Conservation (phyloP, 2,113 vertebrate genomes). For the Mystacornis crossleyi region DNA sequence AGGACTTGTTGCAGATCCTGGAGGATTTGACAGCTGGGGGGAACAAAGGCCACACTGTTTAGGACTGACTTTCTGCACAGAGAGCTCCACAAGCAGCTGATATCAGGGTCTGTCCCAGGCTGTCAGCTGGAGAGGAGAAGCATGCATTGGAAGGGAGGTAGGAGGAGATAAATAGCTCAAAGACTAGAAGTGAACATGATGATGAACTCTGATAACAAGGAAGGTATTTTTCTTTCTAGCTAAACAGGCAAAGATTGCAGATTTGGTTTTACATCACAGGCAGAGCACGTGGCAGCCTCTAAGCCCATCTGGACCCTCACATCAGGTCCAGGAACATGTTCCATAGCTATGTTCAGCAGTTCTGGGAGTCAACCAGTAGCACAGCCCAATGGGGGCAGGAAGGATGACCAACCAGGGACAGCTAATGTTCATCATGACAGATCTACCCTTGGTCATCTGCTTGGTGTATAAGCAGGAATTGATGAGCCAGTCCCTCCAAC, state of each 20-base stretch:
- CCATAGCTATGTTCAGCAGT: background rate
- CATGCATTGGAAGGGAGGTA: background rate
- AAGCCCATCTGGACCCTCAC: background rate
- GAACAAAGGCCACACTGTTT: slow-evolving; percentile 17
- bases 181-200: background rate
- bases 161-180: background rate
- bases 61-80: background rate
- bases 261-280: background rate
- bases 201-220: background rate
- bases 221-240: background rate
- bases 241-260: background rate
- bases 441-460: no score
- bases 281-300: background rate
- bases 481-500: background rate
- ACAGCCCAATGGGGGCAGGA: background rate
- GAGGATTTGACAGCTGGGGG: slow-evolving; percentile 49
- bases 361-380: background rate
- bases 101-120: background rate
- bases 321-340: background rate
- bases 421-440: background rate
- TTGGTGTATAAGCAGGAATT: background rate
- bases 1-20: slow-evolving; percentile 54
- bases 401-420: background rate
- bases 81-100: slow-evolving; percentile 2
- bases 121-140: background rate